Percentiles rank a stretch among this genome's conserved stretches.
Evolutionary conservation across 92 coral and sea anemone species (phyloP).

Genomic region (Anthopleura xanthogrammica): DNA sequence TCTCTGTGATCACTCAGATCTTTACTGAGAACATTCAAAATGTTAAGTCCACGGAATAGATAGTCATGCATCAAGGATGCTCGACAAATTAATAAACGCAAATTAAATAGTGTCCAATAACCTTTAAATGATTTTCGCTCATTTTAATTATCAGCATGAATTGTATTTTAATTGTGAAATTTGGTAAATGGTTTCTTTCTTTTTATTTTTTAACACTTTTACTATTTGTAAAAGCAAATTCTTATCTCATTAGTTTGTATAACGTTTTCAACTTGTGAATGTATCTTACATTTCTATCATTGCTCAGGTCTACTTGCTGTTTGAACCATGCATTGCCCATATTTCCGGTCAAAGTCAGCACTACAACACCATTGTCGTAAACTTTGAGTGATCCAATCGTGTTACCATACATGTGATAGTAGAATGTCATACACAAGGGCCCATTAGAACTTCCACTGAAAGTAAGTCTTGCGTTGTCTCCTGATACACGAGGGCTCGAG

Average conservation of each 20-base stretch:
- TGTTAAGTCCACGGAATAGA: too few species aligned
- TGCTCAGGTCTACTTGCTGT: background rate
- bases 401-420: conserved; percentile 50
- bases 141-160: too few species aligned
- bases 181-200: too few species aligned
- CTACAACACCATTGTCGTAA: conserved; percentile 7
- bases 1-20: too few species aligned
- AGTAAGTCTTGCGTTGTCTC: conserved; percentile 36
- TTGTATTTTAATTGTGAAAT: too few species aligned
- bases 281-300: background rate
- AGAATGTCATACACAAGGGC: conserved; percentile 40
- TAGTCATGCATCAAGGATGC: too few species aligned
- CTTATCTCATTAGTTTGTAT: background rate
- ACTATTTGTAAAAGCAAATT: too few species aligned
- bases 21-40: too few species aligned
- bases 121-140: too few species aligned
- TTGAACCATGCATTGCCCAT: conserved; percentile 39
- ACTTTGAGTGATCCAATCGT: conserved; percentile 37
- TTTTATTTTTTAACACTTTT: too few species aligned
- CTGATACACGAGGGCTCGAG: background rate
- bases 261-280: background rate
- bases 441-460: conserved; percentile 13
- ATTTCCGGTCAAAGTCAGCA: conserved; percentile 4
- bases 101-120: too few species aligned
- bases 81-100: too few species aligned